Evolutionary conservation across 1,140 invertebrate genomes (phyloP).

Genomic region (Halyomorpha halys): DNA sequence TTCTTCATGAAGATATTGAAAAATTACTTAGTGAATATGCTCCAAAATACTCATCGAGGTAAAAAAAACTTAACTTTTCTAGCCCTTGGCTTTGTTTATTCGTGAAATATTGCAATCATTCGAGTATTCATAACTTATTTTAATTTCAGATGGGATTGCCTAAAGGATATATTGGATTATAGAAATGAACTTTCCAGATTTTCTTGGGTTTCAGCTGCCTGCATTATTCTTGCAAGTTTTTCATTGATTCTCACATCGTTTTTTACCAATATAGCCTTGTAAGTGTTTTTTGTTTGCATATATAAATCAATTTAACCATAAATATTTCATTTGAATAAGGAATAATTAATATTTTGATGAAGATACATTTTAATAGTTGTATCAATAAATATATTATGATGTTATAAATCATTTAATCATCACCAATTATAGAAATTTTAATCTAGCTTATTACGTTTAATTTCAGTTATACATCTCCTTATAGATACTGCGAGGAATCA

Average conservation of each 20-base stretch:
- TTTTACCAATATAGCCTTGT: slow-evolving; percentile 35
- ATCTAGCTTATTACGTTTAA: too few species aligned
- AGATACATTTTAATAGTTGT: too few species aligned
- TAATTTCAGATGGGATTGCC: slow-evolving; percentile 42
- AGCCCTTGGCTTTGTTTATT: too few species aligned
- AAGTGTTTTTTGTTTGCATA: slow-evolving; percentile 21
- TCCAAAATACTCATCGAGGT: slow-evolving; percentile 26
- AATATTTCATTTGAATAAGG: too few species aligned
- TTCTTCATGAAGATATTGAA: slow-evolving; percentile 39
- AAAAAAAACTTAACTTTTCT: not conserved
- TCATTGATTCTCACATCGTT: slow-evolving; percentile 39
- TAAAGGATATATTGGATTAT: slow-evolving; percentile 46
- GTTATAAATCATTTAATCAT: too few species aligned
- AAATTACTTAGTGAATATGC: slow-evolving; percentile 35
- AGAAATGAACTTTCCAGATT: slow-evolving; percentile 52
- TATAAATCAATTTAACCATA: too few species aligned
- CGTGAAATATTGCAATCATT: too few species aligned
- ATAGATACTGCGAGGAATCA: too few species aligned
- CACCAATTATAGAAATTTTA: too few species aligned
- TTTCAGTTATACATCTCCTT: too few species aligned
- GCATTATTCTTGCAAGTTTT: slow-evolving; percentile 40
- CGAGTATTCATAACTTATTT: slow-evolving; percentile 26
- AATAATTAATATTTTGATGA: too few species aligned
- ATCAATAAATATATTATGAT: too few species aligned
- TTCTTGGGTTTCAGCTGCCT: slow-evolving; percentile 50